Evolutionary conservation across 2,113 vertebrate genomes (phyloP).

Genomic region (Nesoenas mayeri): DNA sequence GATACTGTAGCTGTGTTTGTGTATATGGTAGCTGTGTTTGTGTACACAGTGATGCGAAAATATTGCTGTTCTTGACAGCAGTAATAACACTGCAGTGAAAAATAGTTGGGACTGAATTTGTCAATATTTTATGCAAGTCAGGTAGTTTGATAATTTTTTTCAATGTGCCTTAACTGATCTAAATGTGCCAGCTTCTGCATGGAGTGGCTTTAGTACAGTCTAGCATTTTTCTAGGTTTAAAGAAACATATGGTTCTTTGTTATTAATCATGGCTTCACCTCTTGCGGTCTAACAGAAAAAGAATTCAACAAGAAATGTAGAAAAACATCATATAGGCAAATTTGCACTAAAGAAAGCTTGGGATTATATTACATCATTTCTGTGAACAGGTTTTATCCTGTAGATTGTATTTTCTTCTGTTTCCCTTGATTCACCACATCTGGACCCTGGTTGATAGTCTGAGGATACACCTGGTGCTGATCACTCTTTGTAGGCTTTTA

Average conservation of each 20-base stretch:
- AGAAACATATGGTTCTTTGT: background rate
- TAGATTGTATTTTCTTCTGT: background rate
- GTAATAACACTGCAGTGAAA: background rate
- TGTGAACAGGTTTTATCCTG: background rate
- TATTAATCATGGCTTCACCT: background rate
- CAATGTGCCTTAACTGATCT: background rate
- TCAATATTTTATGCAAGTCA: background rate
- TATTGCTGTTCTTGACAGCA: background rate
- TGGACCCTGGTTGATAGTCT: background rate
- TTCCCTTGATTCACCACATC: background rate
- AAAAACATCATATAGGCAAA: background rate
- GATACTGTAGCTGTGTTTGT: background rate
- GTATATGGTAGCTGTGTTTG: background rate
- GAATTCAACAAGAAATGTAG: background rate
- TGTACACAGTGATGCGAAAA: background rate
- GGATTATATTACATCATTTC: background rate
- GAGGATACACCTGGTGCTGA: background rate
- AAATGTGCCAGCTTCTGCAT: background rate
- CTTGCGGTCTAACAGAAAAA: background rate
- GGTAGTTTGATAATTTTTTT: background rate
- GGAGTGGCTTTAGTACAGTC: background rate
- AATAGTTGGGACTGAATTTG: background rate
- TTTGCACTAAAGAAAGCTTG: background rate
- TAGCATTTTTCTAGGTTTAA: background rate
- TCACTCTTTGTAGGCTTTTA: background rate